Evolutionary conservation across 1,140 invertebrate genomes (phyloP).

Genomic region (Piezodorus guildinii): DNA sequence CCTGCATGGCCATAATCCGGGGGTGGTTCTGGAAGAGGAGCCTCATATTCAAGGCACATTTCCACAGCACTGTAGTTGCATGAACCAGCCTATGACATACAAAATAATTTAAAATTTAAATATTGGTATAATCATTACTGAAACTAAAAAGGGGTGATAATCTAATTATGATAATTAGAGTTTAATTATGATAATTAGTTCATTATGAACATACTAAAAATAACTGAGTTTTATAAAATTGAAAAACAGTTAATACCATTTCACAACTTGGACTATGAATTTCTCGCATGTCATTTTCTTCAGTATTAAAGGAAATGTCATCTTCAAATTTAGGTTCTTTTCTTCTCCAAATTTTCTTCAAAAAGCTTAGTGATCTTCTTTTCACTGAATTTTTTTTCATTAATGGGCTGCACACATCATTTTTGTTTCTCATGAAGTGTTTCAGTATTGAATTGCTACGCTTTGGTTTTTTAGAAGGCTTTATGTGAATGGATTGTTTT

Average conservation of each 20-base stretch:
- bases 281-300: conserved; percentile 13
- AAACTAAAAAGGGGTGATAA: too few relatives aligned
- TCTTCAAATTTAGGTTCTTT: conserved; percentile 25
- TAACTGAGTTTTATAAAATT: too few relatives aligned
- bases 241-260: conserved; percentile 2
- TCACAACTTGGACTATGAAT: conserved; percentile 21
- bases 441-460: conserved; percentile 4
- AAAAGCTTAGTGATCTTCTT: conserved; percentile 26
- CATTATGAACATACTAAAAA: too few relatives aligned
- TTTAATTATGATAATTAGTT: too few relatives aligned
- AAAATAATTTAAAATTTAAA: not conserved
- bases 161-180: too few relatives aligned
- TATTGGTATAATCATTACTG: too few relatives aligned
- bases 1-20: conserved; percentile 26
- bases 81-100: not conserved
- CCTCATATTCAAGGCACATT: conserved; percentile 16
- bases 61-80: conserved; percentile 10
- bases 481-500: not conserved
- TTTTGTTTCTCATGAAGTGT: not conserved
- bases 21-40: conserved; percentile 25
- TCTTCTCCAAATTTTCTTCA: conserved; percentile 23
- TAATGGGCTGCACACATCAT: not conserved
- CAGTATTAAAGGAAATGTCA: conserved; percentile 12
- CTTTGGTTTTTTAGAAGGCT: conserved; percentile 1
- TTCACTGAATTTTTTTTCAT: conserved; percentile 16